Percentiles rank a stretch among this genome's conserved stretches.
Evolutionary conservation across 2,888 invertebrate species (phyloP).

Genomic region (Meteorus cinctellus): DNA sequence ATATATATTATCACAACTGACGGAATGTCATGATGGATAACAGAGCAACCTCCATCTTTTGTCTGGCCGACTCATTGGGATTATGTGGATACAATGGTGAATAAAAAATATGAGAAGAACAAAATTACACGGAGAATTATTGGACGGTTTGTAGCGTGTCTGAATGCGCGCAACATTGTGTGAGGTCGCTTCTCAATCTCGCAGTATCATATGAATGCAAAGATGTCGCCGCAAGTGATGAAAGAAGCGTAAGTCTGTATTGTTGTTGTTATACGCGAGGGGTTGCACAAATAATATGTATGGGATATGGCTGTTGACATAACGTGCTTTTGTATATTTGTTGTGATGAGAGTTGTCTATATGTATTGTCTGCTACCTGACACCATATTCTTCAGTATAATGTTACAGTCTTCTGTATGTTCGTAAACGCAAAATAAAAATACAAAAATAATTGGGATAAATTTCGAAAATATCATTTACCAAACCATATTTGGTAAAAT

Average conservation of each 20-base stretch:
- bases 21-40: not conserved
- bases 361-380: not conserved
- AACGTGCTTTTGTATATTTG: not conserved
- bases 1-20: not conserved
- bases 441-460: too few relatives aligned
- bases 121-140: not conserved
- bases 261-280: not conserved
- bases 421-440: too few relatives aligned
- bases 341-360: too few relatives aligned
- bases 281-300: slow-evolving; percentile 11
- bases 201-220: slow-evolving; percentile 4
- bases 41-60: not conserved
- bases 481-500: too few relatives aligned
- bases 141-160: not conserved
- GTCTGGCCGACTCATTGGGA: not conserved
- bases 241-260: not conserved
- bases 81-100: not conserved
- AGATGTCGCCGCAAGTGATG: not conserved
- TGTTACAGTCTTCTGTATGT: not conserved
- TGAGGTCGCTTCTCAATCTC: slow-evolving; percentile 19
- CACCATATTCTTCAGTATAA: not conserved
- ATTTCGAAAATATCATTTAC: too few relatives aligned
- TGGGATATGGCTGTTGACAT: not conserved
- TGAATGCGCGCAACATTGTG: not conserved
- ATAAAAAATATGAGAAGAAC: not conserved